These are phyloP conservation scores for Astyanax mexicanus DNA, from an alignment of 2,797 vertebrate genomes.

Conservation along the genomic window DNA sequence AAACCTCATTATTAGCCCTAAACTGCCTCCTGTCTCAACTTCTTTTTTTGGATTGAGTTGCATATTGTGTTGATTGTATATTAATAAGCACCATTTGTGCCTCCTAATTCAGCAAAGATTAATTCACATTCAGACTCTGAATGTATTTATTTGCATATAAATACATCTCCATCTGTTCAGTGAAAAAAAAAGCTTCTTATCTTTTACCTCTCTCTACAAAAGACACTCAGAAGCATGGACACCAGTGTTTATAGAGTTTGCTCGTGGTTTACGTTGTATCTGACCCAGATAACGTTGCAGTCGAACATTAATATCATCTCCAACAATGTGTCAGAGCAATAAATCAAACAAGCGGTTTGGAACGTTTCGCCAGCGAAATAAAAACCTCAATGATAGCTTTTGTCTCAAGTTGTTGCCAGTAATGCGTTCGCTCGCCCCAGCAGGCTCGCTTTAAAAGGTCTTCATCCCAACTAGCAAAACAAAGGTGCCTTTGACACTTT, in stretches of 20 bases:
- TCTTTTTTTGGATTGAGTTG: too few species aligned
- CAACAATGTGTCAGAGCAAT: constrained; percentile 25
- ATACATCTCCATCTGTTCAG: neutral
- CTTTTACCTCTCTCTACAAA: neutral
- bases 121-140: neutral
- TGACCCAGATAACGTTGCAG: constrained; percentile 30
- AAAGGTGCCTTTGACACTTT: constrained; percentile 24
- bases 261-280: constrained; percentile 1
- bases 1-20: too few species aligned
- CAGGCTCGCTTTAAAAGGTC: constrained; percentile 8
- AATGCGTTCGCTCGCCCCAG: constrained; percentile 5
- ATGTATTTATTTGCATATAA: neutral
- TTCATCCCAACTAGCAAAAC: constrained; percentile 10
- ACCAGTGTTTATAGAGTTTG: neutral
- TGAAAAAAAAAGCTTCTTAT: too few species aligned
- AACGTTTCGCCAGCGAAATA: neutral
- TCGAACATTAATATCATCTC: constrained; percentile 20
- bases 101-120: neutral
- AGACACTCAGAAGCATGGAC: neutral
- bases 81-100: too few species aligned
- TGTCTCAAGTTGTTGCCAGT: neutral
- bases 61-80: too few species aligned
- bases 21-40: too few species aligned
- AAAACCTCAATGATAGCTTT: constrained; percentile 7
- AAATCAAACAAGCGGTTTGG: constrained; percentile 23